phyloP scores from a whole-genome alignment of 2,797 vertebrate species.

The Poeciliopsis turneri region DNA sequence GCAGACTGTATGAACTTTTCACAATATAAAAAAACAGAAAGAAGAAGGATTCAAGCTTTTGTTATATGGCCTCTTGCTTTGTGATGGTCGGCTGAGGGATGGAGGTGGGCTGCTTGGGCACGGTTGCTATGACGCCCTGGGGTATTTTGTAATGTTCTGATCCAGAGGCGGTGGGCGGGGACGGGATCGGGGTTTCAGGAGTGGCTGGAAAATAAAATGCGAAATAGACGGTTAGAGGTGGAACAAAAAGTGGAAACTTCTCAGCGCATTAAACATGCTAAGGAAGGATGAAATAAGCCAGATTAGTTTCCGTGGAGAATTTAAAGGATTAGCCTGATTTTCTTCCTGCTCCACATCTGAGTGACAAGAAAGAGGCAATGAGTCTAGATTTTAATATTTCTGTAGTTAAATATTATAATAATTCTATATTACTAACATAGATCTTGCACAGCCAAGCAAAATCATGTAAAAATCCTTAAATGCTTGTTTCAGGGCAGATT shows the following conservation, averaged over 20 bases:
- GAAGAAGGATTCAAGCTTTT: slow-evolving; percentile 19
- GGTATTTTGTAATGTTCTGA: slow-evolving; percentile 97
- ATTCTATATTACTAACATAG: neutral
- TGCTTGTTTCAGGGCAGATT: neutral
- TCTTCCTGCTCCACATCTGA: slow-evolving; percentile 63
- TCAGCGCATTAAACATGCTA: slow-evolving; percentile 77
- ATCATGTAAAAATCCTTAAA: neutral
- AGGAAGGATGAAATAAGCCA: slow-evolving; percentile 80
- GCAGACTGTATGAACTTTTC: slow-evolving; percentile 46
- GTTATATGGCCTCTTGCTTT: slow-evolving; percentile 96
- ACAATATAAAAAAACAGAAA: slow-evolving; percentile 44
- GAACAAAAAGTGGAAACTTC: slow-evolving; percentile 58
- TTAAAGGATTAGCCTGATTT: slow-evolving; percentile 77
- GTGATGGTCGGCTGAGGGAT: slow-evolving; percentile 93
- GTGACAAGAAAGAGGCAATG: slow-evolving; percentile 11
- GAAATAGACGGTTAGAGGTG: slow-evolving; percentile 34
- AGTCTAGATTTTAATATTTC: slow-evolving; percentile 9
- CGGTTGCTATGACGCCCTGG: slow-evolving; percentile 90
- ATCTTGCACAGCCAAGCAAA: neutral
- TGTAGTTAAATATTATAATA: neutral
- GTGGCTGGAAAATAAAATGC: slow-evolving; percentile 86
- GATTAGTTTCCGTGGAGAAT: slow-evolving; percentile 77
- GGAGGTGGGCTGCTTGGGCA: slow-evolving; percentile 91
- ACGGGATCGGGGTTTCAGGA: slow-evolving; percentile 97
- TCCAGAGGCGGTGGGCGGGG: slow-evolving; percentile 90